Base-by-base conservation (phyloP, 2,888 invertebrate genomes). In the Lycaena phlaeas region DNA sequence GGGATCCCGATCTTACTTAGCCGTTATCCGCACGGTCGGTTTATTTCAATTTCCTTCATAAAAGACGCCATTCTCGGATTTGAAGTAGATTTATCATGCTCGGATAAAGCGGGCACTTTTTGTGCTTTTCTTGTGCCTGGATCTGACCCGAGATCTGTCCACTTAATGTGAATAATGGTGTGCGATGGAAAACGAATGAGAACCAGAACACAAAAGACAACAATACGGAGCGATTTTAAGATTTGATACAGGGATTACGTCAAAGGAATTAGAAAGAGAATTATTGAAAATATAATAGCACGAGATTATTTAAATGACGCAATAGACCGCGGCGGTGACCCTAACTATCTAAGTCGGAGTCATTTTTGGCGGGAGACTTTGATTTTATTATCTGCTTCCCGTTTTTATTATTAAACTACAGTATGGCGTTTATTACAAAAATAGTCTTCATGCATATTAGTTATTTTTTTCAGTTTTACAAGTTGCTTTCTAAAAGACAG, bases 1-100 rank as follows among this genome's bases (percentile, higher is more conserved):
- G 68, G 78, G 78, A 73, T 78, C 74, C 68, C 74, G 77, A 79
- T 82, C 77, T 77, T 82, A 82, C 82, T 84, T 82, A 82, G 81
- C 77, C 68, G 79, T 79, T 81, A 82, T 82, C 82, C 82, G 77
- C 74, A 82, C 84, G 82, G 82, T 84, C 82, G 84, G 84, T 84
- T 84, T 84, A 84, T 84, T 84, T 84, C 84, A 84, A 84, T 84
- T 84, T 82, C 81, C 79, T 82, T 84, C 84, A 84, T 84, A 84
- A 82, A 81, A 82, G 84, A 82, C 77, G 84, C 77, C 81, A 82
- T 84, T 82, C 82, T 84, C 81, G 82, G 84, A 84, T 84, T 84
- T 84, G 84, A 84, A 84, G 84, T 82, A 84, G 82, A 84, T 84
- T 84, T 84, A 84, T 84, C 82, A 84, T 84, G 84, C 75, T 82